Evolutionary conservation across 1,140 invertebrate species (phyloP).

Genomic region (Colletes gigas): DNA sequence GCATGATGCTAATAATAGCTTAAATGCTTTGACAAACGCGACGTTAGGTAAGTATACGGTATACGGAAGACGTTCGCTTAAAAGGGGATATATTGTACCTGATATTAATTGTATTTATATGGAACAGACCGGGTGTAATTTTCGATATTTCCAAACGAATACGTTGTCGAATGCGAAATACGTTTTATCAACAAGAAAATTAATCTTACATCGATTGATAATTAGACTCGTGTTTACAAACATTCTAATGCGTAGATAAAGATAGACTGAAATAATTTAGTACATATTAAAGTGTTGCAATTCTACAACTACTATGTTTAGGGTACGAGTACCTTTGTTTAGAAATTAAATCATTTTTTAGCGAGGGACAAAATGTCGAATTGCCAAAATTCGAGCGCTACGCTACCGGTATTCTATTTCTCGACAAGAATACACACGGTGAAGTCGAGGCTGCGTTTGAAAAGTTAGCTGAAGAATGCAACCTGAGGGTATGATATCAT

Average conservation of each 20-base stretch:
- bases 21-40: too few species aligned
- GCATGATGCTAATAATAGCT: not conserved
- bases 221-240: too few species aligned
- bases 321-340: too few species aligned
- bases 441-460: slow-evolving; percentile 91
- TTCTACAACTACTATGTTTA: too few species aligned
- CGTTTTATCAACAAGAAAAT: too few species aligned
- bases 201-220: too few species aligned
- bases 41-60: not conserved
- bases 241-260: too few species aligned
- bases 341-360: slow-evolving; percentile 49
- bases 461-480: slow-evolving; percentile 89
- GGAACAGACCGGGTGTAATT: not conserved
- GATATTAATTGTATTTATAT: not conserved
- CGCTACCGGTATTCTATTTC: slow-evolving; percentile 97
- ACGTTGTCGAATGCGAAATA: too few species aligned
- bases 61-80: not conserved
- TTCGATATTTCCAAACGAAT: too few species aligned
- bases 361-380: slow-evolving; percentile 87
- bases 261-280: too few species aligned
- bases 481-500: slow-evolving; percentile 83
- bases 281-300: too few species aligned
- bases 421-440: slow-evolving; percentile 91
- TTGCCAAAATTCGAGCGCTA: slow-evolving; percentile 94
- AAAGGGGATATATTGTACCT: not conserved